Evolutionary conservation across 2,113 vertebrate species (phyloP).

Genomic region (Prochilodus magdalenae): DNA sequence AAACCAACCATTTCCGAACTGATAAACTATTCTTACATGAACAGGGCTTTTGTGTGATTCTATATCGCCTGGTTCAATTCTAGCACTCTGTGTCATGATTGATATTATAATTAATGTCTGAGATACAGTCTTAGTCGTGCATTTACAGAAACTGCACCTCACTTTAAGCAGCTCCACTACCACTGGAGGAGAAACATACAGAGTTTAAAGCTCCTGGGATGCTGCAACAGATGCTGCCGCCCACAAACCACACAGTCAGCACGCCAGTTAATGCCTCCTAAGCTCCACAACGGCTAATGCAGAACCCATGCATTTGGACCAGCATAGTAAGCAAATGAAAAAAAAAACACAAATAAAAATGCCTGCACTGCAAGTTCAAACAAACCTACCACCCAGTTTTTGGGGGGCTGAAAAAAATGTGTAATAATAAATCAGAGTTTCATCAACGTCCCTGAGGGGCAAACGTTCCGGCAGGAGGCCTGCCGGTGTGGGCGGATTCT

Average conservation of each 20-base stretch:
- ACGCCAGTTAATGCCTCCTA: background rate
- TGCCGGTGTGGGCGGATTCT: conserved; percentile 12
- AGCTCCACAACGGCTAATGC: background rate
- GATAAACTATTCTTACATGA: no score
- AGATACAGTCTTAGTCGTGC: no score
- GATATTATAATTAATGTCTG: no score
- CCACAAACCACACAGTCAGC: conserved; percentile 3
- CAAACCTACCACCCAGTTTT: conserved; percentile 12
- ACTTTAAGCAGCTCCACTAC: background rate
- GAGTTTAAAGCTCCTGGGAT: background rate
- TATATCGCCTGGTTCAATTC: no score
- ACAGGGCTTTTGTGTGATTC: no score
- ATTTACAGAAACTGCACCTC: background rate
- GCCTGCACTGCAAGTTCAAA: conserved; percentile 1
- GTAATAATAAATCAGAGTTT: conserved; percentile 34
- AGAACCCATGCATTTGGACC: background rate
- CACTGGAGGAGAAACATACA: background rate
- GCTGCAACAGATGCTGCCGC: conserved; percentile 1
- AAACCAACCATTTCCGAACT: no score
- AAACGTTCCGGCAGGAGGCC: background rate
- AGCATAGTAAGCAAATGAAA: conserved; percentile 16
- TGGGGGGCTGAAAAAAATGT: conserved; percentile 1
- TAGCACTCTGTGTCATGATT: no score
- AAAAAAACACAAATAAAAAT: conserved; percentile 9
- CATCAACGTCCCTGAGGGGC: background rate